Base-by-base conservation (phyloP, 2,797 vertebrate genomes). In the Spheniscus humboldti region DNA sequence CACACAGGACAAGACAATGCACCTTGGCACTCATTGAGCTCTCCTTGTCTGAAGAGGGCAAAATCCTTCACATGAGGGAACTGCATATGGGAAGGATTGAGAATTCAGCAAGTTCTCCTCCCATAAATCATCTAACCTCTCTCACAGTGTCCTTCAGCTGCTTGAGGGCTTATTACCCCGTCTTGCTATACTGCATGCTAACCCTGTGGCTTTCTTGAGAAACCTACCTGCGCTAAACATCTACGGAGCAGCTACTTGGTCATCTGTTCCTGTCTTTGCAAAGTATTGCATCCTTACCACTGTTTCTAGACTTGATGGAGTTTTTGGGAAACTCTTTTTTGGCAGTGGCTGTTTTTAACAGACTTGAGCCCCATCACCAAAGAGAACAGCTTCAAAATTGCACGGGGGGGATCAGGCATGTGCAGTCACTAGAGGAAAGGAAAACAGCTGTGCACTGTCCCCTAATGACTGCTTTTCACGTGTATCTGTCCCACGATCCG, bases 381-480 rank as follows among this genome's bases (percentile, higher is more conserved):
- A 69, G 30, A 82, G 43, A 91, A 57, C 19, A 55, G 22, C n/a
- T 89, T 78, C 39, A 81, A 53, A 89, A 67, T 12, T 63, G 11
- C 43, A 67, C 0, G 2, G 11, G 11, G 19, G 13, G 6, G 9
- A 45, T 59, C 43, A 67, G 43, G n/a, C 47, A 56, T 0, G 0
- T 56, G 67, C 24, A 76, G 43, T 20, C 57, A 39, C 20, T 23
- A 37, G n/a, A 85, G 19, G 37, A 73, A 76, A 39, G 52, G 60
- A 77, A 86, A 91, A 60, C 3, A 74, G 28, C 52, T 52, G 75
- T 67, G 63, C 30, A 4, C 47, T 37, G 37, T 74, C 14, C 7
- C 14, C 20, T 75, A 28, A 1, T 31, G 45, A 63, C 25, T 88
- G 31, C 20, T 88, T 79, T 89, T 88, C 33, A 62, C 33, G 10